A percentile compares a stretch with the other conserved stretches of the same genome.
Evolutionary conservation across 2,888 invertebrate genomes (phyloP).

Genomic region (Dasypolia templi): DNA sequence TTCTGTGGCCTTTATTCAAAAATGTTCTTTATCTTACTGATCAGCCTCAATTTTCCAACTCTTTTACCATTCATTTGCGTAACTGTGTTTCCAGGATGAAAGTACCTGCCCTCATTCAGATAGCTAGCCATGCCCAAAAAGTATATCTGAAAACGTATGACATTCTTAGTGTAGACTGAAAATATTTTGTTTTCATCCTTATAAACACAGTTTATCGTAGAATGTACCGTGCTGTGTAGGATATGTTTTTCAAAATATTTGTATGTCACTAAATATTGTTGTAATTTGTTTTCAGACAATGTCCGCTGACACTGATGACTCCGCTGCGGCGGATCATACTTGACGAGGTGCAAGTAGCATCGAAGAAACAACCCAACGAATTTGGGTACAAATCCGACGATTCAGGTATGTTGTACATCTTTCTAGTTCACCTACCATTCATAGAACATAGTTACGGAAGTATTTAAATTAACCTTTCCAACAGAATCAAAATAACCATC

Average conservation of each 20-base stretch:
- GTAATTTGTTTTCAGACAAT: conserved; percentile 90
- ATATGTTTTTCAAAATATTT: conserved; percentile 13
- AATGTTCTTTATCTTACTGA: neutral
- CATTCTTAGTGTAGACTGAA: neutral
- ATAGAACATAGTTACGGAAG: conserved; percentile 8
- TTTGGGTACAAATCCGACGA: conserved; percentile 92
- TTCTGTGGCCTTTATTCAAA: neutral
- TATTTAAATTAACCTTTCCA: neutral
- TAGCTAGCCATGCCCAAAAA: neutral
- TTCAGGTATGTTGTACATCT: conserved; percentile 86
- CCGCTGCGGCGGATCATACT: conserved; percentile 92
- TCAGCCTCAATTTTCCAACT: neutral
- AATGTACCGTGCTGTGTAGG: neutral
- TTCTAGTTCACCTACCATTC: conserved; percentile 5
- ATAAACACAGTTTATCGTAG: neutral
- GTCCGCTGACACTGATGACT: conserved; percentile 92
- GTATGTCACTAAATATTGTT: conserved; percentile 37
- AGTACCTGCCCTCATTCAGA: neutral
- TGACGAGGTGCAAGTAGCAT: conserved; percentile 92
- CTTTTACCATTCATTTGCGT: neutral
- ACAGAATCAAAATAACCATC: conserved; percentile 2
- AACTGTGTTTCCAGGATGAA: neutral
- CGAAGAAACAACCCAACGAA: conserved; percentile 91
- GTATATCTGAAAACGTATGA: neutral
- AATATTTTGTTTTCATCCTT: conserved; percentile 28